Conservation (phyloP, 1,140 invertebrate species). For the Bombus vancouverensis region DNA sequence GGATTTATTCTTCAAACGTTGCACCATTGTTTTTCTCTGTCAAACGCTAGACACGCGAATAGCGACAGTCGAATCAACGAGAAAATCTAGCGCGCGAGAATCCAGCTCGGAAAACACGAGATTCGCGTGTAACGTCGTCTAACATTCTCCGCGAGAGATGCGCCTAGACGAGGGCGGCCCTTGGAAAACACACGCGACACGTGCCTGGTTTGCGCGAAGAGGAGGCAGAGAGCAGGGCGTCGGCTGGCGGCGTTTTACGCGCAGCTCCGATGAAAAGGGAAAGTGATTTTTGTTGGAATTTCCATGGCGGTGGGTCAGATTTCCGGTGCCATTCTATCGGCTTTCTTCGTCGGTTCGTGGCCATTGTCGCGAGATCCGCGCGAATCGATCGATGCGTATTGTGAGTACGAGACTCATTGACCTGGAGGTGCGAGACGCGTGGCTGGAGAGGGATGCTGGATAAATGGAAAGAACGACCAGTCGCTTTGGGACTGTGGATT, state of each 20-base stretch:
- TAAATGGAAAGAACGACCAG: slow-evolving; percentile 10
- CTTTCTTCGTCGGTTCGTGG: slow-evolving; percentile 9
- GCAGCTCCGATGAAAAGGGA: slow-evolving; percentile 55
- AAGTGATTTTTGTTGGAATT: slow-evolving; percentile 59
- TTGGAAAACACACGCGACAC: slow-evolving; percentile 21
- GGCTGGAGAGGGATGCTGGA: background rate
- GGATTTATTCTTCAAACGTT: background rate
- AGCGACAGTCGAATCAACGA: no score
- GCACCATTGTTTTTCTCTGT: background rate
- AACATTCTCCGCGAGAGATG: no score
- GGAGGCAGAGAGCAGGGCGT: background rate
- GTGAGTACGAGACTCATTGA: slow-evolving; percentile 48
- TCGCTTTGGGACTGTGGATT: slow-evolving; percentile 24
- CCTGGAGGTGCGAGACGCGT: slow-evolving; percentile 34
- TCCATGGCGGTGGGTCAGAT: slow-evolving; percentile 12
- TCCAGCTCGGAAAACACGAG: no score
- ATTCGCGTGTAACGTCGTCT: no score
- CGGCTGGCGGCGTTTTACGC: slow-evolving; percentile 37
- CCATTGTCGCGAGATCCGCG: slow-evolving; percentile 44
- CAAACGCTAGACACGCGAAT: background rate
- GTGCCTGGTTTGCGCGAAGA: slow-evolving; percentile 29
- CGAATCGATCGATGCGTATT: slow-evolving; percentile 55
- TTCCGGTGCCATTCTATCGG: slow-evolving; percentile 28
- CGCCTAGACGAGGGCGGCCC: no score
- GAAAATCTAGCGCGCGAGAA: no score